A percentile compares a stretch with the other conserved stretches of the same genome.
phyloP scores from a whole-genome alignment of 2,797 vertebrate genomes.

The Lagodon rhomboides region DNA sequence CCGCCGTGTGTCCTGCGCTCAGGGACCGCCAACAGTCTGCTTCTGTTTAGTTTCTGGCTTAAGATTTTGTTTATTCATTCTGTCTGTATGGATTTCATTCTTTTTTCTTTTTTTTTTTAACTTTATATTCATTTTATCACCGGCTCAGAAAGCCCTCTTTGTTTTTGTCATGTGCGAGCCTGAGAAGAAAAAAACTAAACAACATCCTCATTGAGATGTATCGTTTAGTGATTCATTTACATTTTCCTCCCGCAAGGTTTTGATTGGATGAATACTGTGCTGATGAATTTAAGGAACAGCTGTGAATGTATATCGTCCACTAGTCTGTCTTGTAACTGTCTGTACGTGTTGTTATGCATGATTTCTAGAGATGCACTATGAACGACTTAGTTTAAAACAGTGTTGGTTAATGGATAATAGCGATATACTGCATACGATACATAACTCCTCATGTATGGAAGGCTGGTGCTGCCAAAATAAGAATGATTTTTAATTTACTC shows the following conservation, averaged over 20 bases:
- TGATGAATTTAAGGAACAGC: constrained; percentile 32
- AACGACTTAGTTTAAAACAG: neutral
- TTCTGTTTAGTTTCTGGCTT: neutral
- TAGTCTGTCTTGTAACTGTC: constrained; percentile 50
- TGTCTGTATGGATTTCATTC: constrained; percentile 13
- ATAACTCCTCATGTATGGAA: constrained; percentile 3
- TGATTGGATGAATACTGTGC: constrained; percentile 35
- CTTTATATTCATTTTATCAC: constrained; percentile 2
- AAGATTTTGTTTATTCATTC: neutral
- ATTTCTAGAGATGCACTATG: constrained; percentile 47
- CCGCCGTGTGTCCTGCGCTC: constrained; percentile 25
- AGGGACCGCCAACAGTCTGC: constrained; percentile 15
- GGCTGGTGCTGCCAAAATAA: constrained; percentile 27
- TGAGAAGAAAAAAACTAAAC: constrained; percentile 19
- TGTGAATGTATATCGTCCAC: constrained; percentile 44
- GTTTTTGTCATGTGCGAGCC: constrained; percentile 24
- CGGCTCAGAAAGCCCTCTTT: constrained; percentile 14
- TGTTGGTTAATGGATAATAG: constrained; percentile 16
- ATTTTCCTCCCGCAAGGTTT: constrained; percentile 25
- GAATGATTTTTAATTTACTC: neutral
- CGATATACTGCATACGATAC: neutral
- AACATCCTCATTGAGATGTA: constrained; percentile 31
- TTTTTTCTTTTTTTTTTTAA: constrained; percentile 11
- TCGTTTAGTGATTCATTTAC: constrained; percentile 22
- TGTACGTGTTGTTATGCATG: constrained; percentile 69